A percentile compares a stretch with the other conserved stretches of the same genome.
Conservation (phyloP, 2,797 vertebrate species). For the Pangasius macronema region DNA sequence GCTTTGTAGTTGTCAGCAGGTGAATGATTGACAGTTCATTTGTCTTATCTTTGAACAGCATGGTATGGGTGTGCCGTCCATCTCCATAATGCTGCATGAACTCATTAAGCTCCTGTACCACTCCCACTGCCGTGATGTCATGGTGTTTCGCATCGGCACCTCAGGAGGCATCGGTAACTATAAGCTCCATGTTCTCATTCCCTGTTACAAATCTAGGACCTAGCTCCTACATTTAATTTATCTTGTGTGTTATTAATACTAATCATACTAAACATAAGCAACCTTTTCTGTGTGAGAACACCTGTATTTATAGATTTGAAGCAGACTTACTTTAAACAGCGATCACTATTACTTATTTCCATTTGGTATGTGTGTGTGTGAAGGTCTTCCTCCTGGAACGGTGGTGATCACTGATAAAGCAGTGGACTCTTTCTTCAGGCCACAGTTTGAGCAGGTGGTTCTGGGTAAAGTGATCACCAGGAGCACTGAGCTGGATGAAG, state of each 20-base stretch:
- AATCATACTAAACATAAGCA: background rate
- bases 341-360: background rate
- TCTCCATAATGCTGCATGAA: slow-evolving; percentile 89
- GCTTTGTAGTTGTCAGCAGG: background rate
- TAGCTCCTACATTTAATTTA: background rate
- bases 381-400: slow-evolving; percentile 81
- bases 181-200: background rate
- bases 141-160: slow-evolving; percentile 83
- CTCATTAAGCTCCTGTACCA: slow-evolving; percentile 91
- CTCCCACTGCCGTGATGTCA: slow-evolving; percentile 78
- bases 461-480: slow-evolving; percentile 80
- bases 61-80: slow-evolving; percentile 88
- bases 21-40: slow-evolving; percentile 4
- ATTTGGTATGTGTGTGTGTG: slow-evolving; percentile 6
- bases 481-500: slow-evolving; percentile 84
- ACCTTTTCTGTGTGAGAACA: background rate
- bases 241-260: background rate
- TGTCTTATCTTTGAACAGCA: slow-evolving; percentile 70
- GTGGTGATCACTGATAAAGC: slow-evolving; percentile 83
- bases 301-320: background rate
- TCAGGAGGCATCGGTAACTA: slow-evolving; percentile 84
- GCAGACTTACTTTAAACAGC: background rate
- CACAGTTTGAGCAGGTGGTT: slow-evolving; percentile 83
- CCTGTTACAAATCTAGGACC: background rate
- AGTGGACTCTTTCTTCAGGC: slow-evolving; percentile 81